Base-by-base conservation (phyloP, 2,113 vertebrate species). In the Benitochromis conjunctus region DNA sequence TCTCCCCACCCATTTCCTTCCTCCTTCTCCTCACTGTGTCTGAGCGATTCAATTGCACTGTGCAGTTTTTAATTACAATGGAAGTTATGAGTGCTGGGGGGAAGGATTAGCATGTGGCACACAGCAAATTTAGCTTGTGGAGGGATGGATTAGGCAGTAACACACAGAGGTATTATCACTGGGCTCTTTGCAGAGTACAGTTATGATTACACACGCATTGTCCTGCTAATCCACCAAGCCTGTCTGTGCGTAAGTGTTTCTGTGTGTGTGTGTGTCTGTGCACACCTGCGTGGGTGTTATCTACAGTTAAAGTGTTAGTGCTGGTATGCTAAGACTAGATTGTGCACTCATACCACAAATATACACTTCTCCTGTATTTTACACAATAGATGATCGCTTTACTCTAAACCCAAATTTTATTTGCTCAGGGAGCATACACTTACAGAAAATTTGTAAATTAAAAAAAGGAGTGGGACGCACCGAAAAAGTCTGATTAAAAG, bases 61-160 rank as follows among this genome's bases (percentile, higher is more conserved):
- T 86, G 86, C 92, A 89, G 91, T 90, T 92, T 84, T 95, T 95
- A 94, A 94, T 95, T 92, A 94, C 88, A 91, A 91, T 90, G 83
- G 86, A 86, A 79, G 54, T 90, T 85, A 86, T 88, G 91, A 90
- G 88, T 83, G 91, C 91, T 91, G 79, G 81, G 71, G 91, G 92
- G 89, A 90, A 83, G 93, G 95, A 95, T 95, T 96, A 95, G 85
- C 85, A 89, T 93, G 92, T 94, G 89, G 90, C 92, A 93, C 89
- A 92, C 85, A 60, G 91, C 9, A 34, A 92, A 88, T 93, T 87
- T 86, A 84, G 82, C 53, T 86, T 90, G 89, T 91, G 87, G 86
- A 86, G 88, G 93, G 88, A 79, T 85, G 89, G 93, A 94, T 95
- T 95, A 94, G 79, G 90, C 26, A 7, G 91, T 86, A 90, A 91